Evolutionary conservation across 2,888 invertebrate species (phyloP).

Genomic region (Buathra laborator): DNA sequence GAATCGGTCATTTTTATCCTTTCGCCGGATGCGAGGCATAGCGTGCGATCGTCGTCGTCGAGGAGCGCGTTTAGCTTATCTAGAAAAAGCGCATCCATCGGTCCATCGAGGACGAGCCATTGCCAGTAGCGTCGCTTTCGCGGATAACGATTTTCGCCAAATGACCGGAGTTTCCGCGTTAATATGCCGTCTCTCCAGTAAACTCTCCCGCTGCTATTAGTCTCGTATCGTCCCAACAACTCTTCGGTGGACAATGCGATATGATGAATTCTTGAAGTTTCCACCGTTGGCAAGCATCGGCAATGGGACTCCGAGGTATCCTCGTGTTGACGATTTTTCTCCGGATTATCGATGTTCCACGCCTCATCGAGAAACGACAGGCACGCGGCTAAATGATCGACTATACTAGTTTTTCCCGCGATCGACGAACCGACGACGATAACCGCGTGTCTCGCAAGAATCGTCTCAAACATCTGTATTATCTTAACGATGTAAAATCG

Average conservation of each 20-base stretch:
- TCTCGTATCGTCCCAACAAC: conserved; percentile 87
- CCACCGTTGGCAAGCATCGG: conserved; percentile 80
- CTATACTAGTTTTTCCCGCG: conserved; percentile 87
- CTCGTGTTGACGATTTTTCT: too few relatives aligned
- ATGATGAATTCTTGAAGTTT: conserved; percentile 87
- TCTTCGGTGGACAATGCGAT: conserved; percentile 87
- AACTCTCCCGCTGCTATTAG: conserved; percentile 81
- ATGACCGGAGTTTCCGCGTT: conserved; percentile 84
- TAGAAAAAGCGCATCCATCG: conserved; percentile 87
- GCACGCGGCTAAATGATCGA: conserved; percentile 85
- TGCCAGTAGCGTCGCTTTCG: conserved; percentile 81
- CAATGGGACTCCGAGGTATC: conserved; percentile 65
- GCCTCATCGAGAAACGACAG: conserved; percentile 83
- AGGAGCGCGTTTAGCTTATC: conserved; percentile 88
- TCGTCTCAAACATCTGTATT: conserved; percentile 88
- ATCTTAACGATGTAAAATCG: conserved; percentile 85
- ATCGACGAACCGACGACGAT: conserved; percentile 86
- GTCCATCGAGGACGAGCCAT: conserved; percentile 89
- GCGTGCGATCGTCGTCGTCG: conserved; percentile 85
- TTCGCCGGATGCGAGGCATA: conserved; percentile 88
- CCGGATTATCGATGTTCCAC: too few relatives aligned
- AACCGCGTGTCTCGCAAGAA: conserved; percentile 87
- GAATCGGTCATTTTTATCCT: conserved; percentile 86
- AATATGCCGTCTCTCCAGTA: conserved; percentile 86
- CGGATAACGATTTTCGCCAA: conserved; percentile 80